Percentiles rank a stretch among this genome's conserved stretches.
Conservation (phyloP, 2,888 invertebrate genomes). For the Amphipoea oculea region DNA sequence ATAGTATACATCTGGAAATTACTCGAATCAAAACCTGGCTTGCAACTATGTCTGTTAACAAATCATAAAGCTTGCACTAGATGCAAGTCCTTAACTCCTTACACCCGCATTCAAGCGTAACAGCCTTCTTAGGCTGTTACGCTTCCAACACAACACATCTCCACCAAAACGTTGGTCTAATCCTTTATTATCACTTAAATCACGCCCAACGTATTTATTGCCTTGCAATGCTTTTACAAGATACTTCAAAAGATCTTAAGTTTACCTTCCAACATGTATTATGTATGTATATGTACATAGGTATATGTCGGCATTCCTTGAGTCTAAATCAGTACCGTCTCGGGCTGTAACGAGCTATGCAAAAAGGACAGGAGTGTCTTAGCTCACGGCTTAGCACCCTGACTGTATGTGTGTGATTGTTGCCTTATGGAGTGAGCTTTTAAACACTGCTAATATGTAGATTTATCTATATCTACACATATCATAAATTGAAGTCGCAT, state of each 20-base stretch:
- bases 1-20: background rate
- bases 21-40: background rate
- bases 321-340: slow-evolving; percentile 70
- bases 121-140: too few species aligned
- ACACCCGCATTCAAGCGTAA: slow-evolving; percentile 1
- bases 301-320: slow-evolving; percentile 59
- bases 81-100: background rate
- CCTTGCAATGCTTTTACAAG: slow-evolving; percentile 46
- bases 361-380: slow-evolving; percentile 66
- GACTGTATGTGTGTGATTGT: slow-evolving; percentile 22
- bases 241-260: slow-evolving; percentile 64
- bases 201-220: slow-evolving; percentile 60
- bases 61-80: slow-evolving; percentile 5
- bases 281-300: slow-evolving; percentile 25
- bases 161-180: slow-evolving; percentile 30
- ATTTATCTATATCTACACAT: background rate
- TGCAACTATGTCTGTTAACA: background rate
- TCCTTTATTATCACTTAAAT: slow-evolving; percentile 59
- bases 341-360: slow-evolving; percentile 64
- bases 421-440: slow-evolving; percentile 28
- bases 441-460: slow-evolving; percentile 9
- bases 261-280: slow-evolving; percentile 43
- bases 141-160: slow-evolving; percentile 27
- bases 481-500: background rate
- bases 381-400: slow-evolving; percentile 30